phyloP scores from a whole-genome alignment of 2,888 invertebrate species.

The Lasius platythorax region DNA sequence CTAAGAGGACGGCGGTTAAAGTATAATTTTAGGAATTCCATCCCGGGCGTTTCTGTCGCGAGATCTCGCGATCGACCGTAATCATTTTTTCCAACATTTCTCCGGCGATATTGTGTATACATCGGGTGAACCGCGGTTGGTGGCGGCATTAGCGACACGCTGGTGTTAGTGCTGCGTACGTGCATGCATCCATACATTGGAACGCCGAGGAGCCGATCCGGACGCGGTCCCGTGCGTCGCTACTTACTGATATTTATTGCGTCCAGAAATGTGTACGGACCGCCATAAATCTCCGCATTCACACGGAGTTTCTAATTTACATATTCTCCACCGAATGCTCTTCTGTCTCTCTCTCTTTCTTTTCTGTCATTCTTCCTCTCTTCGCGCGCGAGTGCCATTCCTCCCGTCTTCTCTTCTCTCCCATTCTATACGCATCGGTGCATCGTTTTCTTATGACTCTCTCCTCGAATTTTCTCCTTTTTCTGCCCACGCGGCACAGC shows the following conservation, averaged over 20 bases:
- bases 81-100: slow-evolving; percentile 59
- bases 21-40: slow-evolving; percentile 33
- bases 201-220: slow-evolving; percentile 72
- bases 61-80: slow-evolving; percentile 50
- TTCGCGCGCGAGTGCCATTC: slow-evolving; percentile 13
- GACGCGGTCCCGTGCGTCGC: slow-evolving; percentile 81
- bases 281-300: slow-evolving; percentile 86
- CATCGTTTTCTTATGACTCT: slow-evolving; percentile 23
- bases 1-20: not conserved
- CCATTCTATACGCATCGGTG: not conserved
- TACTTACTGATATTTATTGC: slow-evolving; percentile 86
- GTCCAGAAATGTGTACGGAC: slow-evolving; percentile 85
- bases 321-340: slow-evolving; percentile 79
- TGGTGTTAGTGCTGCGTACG: slow-evolving; percentile 18
- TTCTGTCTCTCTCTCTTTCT: slow-evolving; percentile 51
- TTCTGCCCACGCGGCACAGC: not conserved
- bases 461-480: slow-evolving; percentile 25
- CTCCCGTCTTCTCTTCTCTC: slow-evolving; percentile 14
- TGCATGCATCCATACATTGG: slow-evolving; percentile 26
- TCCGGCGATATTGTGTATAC: slow-evolving; percentile 41
- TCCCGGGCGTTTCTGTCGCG: slow-evolving; percentile 43
- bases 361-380: slow-evolving; percentile 15
- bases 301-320: slow-evolving; percentile 86
- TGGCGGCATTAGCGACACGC: slow-evolving; percentile 21
- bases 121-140: slow-evolving; percentile 30